Conservation (phyloP, 2,888 invertebrate species). For the Antheraea yamamai region DNA sequence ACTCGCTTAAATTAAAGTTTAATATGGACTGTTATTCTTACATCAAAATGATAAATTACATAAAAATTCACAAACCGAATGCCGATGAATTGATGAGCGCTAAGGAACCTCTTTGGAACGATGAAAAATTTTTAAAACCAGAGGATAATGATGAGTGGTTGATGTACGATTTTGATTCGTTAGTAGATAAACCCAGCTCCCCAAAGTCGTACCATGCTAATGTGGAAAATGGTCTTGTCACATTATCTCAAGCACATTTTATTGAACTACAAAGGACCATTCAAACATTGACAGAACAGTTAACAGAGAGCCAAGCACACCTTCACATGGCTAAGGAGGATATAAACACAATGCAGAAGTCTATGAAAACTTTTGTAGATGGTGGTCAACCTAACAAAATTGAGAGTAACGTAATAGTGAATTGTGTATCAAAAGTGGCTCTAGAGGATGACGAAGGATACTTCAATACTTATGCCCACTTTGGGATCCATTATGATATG, state of each 20-base stretch:
- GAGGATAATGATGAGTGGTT: conserved; percentile 90
- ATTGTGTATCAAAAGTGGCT: conserved; percentile 75
- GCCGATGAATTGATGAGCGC: conserved; percentile 81
- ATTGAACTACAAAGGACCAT: conserved; percentile 83
- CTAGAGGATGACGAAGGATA: conserved; percentile 88
- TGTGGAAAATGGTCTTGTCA: conserved; percentile 83
- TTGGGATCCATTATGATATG: conserved; percentile 97
- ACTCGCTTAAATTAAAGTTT: conserved; percentile 84
- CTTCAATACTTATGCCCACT: conserved; percentile 93
- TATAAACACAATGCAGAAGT: conserved; percentile 82
- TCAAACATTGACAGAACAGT: conserved; percentile 78
- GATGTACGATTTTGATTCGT: conserved; percentile 87
- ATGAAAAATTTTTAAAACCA: conserved; percentile 90
- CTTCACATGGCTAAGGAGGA: conserved; percentile 83
- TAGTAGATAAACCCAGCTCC: conserved; percentile 60
- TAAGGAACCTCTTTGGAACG: conserved; percentile 84
- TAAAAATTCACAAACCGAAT: conserved; percentile 84
- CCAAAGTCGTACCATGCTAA: conserved; percentile 81
- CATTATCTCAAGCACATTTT: conserved; percentile 83
- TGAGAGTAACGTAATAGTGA: conserved; percentile 46
- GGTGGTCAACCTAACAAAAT: conserved; percentile 44
- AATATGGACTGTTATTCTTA: conserved; percentile 92
- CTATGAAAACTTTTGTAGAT: conserved; percentile 81
- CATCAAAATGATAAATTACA: conserved; percentile 91
- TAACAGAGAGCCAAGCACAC: conserved; percentile 82